Percentiles rank a stretch among this genome's conserved stretches.
Conservation (phyloP, 2,797 vertebrate genomes). For the Gallinago nigripennis region DNA sequence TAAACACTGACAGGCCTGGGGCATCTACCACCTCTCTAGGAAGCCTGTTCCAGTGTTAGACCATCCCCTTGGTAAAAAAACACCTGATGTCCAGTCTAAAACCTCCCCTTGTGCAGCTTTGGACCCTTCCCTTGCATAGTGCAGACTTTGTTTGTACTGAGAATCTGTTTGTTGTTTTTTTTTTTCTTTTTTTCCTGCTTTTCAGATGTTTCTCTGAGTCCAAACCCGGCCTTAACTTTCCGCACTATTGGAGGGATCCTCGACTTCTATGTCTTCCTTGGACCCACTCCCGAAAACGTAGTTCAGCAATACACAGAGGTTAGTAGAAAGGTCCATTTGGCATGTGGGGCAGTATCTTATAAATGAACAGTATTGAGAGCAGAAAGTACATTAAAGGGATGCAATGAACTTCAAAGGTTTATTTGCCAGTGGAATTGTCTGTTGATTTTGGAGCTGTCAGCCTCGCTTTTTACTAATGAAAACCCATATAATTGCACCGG, state of each 20-base stretch:
- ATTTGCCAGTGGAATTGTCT: background rate
- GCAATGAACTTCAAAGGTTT: background rate
- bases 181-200: background rate
- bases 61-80: background rate
- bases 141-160: background rate
- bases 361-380: background rate
- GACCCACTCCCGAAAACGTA: constrained; percentile 23
- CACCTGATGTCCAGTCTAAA: background rate
- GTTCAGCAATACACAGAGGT: constrained; percentile 65
- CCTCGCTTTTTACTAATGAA: background rate
- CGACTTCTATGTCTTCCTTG: constrained; percentile 61
- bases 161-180: background rate
- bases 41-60: background rate
- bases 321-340: background rate
- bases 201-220: constrained; percentile 58
- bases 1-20: too few relatives aligned
- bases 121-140: background rate
- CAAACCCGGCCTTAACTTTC: constrained; percentile 63
- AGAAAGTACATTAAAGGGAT: background rate
- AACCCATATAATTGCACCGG: background rate
- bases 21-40: background rate
- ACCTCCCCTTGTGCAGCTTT: background rate
- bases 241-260: constrained; percentile 54
- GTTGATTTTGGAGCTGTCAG: background rate
- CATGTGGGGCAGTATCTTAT: background rate